Percentiles rank a stretch among this genome's conserved stretches.
Evolutionary conservation across 1,140 invertebrate species (phyloP).

Genomic region (Atopsyche davidsoni): DNA sequence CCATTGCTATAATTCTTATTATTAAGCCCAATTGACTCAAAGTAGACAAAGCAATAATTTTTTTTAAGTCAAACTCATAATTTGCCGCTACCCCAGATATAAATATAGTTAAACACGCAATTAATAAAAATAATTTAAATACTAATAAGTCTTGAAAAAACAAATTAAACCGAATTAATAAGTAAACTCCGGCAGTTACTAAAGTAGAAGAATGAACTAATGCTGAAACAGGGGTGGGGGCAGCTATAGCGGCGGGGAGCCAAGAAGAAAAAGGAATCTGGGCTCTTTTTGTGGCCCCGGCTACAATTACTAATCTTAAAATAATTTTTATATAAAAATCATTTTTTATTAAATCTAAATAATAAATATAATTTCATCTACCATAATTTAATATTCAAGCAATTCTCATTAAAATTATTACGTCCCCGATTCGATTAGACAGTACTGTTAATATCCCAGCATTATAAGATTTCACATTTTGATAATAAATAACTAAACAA

Average conservation of each 20-base stretch:
- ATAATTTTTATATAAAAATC: slow-evolving; percentile 41
- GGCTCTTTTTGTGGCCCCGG: slow-evolving; percentile 64
- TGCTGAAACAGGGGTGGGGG: slow-evolving; percentile 63
- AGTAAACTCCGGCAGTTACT: slow-evolving; percentile 65
- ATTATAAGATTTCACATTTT: slow-evolving; percentile 53
- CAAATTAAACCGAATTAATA: slow-evolving; percentile 59
- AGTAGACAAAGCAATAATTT: slow-evolving; percentile 67
- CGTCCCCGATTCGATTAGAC: slow-evolving; percentile 57
- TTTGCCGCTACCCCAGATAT: slow-evolving; percentile 52
- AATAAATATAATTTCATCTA: slow-evolving; percentile 46
- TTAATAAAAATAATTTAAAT: slow-evolving; percentile 41
- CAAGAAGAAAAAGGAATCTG: too few species aligned
- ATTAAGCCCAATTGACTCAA: slow-evolving; percentile 62
- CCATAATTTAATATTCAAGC: slow-evolving; percentile 50
- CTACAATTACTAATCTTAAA: slow-evolving; percentile 48
- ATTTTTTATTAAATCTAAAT: slow-evolving; percentile 44
- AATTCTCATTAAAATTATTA: slow-evolving; percentile 51
- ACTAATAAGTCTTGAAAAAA: slow-evolving; percentile 34
- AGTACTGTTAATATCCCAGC: slow-evolving; percentile 56
- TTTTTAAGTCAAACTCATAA: slow-evolving; percentile 62
- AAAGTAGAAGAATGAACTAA: too few species aligned
- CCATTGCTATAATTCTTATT: too few species aligned
- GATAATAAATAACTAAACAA: slow-evolving; percentile 61
- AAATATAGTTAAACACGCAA: slow-evolving; percentile 53
- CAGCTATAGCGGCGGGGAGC: slow-evolving; percentile 62